Evolutionary conservation across 2,888 invertebrate genomes (phyloP).

Genomic region (Gasteruption jaculator): DNA sequence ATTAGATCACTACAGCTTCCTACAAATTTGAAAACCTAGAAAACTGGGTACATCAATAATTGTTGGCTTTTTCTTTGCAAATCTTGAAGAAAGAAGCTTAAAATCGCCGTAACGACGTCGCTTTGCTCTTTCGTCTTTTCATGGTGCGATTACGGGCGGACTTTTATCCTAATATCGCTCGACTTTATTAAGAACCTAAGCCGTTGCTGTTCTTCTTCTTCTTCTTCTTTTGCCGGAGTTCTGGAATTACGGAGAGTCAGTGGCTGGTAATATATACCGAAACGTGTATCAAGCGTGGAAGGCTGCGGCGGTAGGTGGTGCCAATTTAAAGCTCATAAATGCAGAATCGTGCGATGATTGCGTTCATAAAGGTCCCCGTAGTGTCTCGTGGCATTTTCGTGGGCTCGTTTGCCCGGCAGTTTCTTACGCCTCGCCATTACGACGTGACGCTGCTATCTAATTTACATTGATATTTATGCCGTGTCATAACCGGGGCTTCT

Average conservation of each 20-base stretch:
- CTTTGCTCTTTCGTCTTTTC: too few relatives aligned
- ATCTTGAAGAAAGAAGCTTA: too few relatives aligned
- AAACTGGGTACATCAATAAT: too few relatives aligned
- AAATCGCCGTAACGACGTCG: too few relatives aligned
- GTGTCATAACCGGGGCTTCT: conserved; percentile 49
- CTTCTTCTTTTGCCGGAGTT: too few relatives aligned
- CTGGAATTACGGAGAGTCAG: too few relatives aligned
- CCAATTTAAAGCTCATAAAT: conserved; percentile 43
- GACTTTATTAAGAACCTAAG: not conserved
- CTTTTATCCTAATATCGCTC: too few relatives aligned
- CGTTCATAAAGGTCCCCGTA: conserved; percentile 35
- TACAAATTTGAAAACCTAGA: too few relatives aligned
- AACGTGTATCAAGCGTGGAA: not conserved
- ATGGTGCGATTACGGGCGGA: too few relatives aligned
- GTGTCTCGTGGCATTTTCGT: conserved; percentile 24
- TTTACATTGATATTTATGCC: conserved; percentile 53
- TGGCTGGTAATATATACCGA: too few relatives aligned
- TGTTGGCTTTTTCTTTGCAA: too few relatives aligned
- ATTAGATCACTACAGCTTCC: too few relatives aligned
- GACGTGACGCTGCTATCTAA: conserved; percentile 28
- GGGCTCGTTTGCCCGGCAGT: conserved; percentile 14
- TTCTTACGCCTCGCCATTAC: conserved; percentile 1
- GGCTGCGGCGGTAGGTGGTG: conserved; percentile 10
- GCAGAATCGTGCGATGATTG: conserved; percentile 37
- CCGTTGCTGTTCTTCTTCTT: not conserved